Percentiles rank a stretch among this genome's conserved stretches.
Evolutionary conservation across 2,797 vertebrate species (phyloP).

Genomic region (Scomberomorus guttatus): DNA sequence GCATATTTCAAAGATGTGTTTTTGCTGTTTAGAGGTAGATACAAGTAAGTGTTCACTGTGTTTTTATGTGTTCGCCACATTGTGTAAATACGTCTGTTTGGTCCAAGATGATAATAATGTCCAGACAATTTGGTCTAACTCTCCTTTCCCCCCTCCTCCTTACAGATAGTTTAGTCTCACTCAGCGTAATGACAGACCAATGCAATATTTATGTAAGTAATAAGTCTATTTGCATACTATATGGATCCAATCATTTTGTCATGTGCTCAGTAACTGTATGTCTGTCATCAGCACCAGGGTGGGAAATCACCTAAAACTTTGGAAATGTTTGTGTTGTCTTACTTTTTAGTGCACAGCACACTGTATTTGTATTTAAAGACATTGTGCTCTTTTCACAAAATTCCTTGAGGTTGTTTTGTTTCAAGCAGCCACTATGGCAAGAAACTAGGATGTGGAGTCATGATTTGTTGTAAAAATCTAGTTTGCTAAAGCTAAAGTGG

Average conservation of each 20-base stretch:
- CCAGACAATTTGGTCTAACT: slow-evolving; percentile 50
- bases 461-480: not conserved
- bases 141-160: slow-evolving; percentile 19
- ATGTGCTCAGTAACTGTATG: slow-evolving; percentile 76
- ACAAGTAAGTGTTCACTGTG: slow-evolving; percentile 74
- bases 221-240: slow-evolving; percentile 68
- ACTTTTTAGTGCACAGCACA: slow-evolving; percentile 40
- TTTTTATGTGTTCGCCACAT: slow-evolving; percentile 65
- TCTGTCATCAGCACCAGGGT: slow-evolving; percentile 50
- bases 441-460: not conserved
- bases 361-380: slow-evolving; percentile 51
- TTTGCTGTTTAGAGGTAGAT: slow-evolving; percentile 79
- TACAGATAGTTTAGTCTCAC: slow-evolving; percentile 68
- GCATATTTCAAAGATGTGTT: slow-evolving; percentile 77
- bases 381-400: slow-evolving; percentile 21
- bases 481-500: not conserved
- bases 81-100: slow-evolving; percentile 78
- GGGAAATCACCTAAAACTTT: slow-evolving; percentile 32
- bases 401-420: slow-evolving; percentile 28
- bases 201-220: slow-evolving; percentile 84
- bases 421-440: slow-evolving; percentile 6
- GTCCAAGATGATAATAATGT: slow-evolving; percentile 49
- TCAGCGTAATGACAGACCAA: slow-evolving; percentile 67
- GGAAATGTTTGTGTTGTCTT: slow-evolving; percentile 44
- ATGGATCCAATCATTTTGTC: slow-evolving; percentile 60